These are phyloP conservation scores for Sphecodes monilicornis DNA, from an alignment of 2,888 invertebrate species.

Conservation along the genomic window DNA sequence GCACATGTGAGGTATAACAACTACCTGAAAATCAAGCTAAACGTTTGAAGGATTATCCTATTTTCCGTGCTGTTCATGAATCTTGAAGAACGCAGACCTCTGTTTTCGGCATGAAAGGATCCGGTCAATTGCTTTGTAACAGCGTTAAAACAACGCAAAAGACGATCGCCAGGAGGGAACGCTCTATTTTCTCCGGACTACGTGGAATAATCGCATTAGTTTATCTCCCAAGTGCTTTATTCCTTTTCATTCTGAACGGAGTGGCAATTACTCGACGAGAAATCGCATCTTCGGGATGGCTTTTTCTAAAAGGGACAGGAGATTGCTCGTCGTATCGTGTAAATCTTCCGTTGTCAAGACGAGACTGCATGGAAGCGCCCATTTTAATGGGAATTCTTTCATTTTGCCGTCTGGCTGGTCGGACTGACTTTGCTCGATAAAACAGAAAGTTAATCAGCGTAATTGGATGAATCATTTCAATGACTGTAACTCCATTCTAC, in stretches of 20 bases:
- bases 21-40: background rate
- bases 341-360: constrained; percentile 29
- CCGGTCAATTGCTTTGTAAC: constrained; percentile 34
- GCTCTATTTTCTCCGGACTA: constrained; percentile 30
- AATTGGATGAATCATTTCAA: background rate
- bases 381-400: constrained; percentile 47
- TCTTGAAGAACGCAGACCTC: background rate
- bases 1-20: background rate
- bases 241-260: constrained; percentile 48
- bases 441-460: constrained; percentile 20
- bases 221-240: constrained; percentile 51
- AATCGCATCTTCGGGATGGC: constrained; percentile 44
- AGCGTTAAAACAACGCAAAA: constrained; percentile 33
- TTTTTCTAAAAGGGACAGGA: constrained; percentile 41
- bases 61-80: background rate
- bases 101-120: constrained; percentile 17
- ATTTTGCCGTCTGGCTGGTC: constrained; percentile 1
- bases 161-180: constrained; percentile 22
- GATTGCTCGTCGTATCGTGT: constrained; percentile 48
- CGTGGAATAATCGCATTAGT: constrained; percentile 53
- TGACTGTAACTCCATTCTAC: background rate
- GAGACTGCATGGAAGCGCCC: background rate
- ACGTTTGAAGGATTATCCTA: background rate
- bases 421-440: constrained; percentile 2
- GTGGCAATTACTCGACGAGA: constrained; percentile 52